These are phyloP conservation scores for Microtus obscurus DNA, from an alignment of 2,797 vertebrate genomes.

Conservation along the genomic window DNA sequence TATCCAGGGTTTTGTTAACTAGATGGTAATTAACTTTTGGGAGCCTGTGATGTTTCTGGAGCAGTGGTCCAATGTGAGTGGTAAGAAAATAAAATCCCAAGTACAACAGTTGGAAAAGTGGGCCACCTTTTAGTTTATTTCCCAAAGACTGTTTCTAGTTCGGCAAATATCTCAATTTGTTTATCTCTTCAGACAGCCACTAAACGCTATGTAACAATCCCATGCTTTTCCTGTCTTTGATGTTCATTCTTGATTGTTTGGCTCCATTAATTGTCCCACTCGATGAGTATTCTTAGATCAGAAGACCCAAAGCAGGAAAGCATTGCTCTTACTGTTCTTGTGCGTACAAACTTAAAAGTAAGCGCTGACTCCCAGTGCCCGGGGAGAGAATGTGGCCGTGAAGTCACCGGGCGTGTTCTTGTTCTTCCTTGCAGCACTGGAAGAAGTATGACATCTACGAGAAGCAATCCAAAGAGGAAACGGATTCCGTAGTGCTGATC, in stretches of 20 bases:
- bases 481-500: constrained; percentile 81
- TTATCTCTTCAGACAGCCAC: constrained; percentile 22
- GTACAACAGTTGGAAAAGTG: constrained; percentile 28
- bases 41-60: constrained; percentile 35
- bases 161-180: constrained; percentile 38
- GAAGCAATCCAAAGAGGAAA: constrained; percentile 83
- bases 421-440: constrained; percentile 76
- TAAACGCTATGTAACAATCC: not conserved
- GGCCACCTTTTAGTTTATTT: not conserved
- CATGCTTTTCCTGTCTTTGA: constrained; percentile 5
- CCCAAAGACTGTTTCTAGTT: constrained; percentile 51
- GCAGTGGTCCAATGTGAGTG: constrained; percentile 25
- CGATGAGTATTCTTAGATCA: constrained; percentile 52
- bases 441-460: constrained; percentile 82
- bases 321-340: not conserved
- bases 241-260: constrained; percentile 50
- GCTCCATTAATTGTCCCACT: constrained; percentile 53
- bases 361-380: not conserved
- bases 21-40: constrained; percentile 34
- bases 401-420: constrained; percentile 37
- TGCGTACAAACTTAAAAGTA: constrained; percentile 58
- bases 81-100: constrained; percentile 7
- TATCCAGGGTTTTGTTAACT: constrained; percentile 30
- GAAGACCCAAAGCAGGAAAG: constrained; percentile 37
- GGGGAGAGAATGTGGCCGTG: constrained; percentile 46